Conservation (phyloP, 2,888 invertebrate genomes). For the Sturmia bella region DNA sequence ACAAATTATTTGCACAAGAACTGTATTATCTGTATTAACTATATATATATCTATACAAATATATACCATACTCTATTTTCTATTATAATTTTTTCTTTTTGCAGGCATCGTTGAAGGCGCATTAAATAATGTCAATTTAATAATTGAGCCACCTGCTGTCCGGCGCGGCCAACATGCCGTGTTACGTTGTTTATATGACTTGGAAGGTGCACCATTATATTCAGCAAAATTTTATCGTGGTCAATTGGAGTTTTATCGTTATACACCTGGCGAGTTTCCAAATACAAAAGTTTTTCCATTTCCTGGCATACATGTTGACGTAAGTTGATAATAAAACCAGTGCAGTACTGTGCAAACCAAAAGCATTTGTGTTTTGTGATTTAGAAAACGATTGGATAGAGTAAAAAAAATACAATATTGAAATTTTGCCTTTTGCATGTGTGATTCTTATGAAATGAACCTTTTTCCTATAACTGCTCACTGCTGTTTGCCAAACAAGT, state of each 20-base stretch:
- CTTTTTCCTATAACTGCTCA: too few relatives aligned
- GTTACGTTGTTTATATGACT: constrained; percentile 88
- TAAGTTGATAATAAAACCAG: constrained; percentile 83
- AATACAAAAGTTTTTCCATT: constrained; percentile 88
- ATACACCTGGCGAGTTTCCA: constrained; percentile 88
- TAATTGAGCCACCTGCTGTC: constrained; percentile 87
- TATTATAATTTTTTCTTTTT: constrained; percentile 45
- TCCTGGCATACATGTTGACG: constrained; percentile 90
- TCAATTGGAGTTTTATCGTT: constrained; percentile 91
- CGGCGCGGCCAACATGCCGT: constrained; percentile 87
- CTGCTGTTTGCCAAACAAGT: too few relatives aligned
- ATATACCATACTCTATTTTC: too few relatives aligned
- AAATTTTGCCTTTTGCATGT: too few relatives aligned
- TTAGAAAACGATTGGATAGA: too few relatives aligned
- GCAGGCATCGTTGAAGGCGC: constrained; percentile 84
- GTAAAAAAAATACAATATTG: too few relatives aligned
- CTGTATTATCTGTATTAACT: too few relatives aligned
- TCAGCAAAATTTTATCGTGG: constrained; percentile 95
- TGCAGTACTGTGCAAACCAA: not conserved
- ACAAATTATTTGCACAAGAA: too few relatives aligned
- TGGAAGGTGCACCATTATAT: constrained; percentile 89
- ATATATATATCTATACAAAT: too few relatives aligned
- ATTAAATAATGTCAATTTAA: constrained; percentile 87
- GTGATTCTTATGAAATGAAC: too few relatives aligned
- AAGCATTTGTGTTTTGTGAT: not conserved